Conservation (phyloP, 2,888 invertebrate species). For the Muscina levida region DNA sequence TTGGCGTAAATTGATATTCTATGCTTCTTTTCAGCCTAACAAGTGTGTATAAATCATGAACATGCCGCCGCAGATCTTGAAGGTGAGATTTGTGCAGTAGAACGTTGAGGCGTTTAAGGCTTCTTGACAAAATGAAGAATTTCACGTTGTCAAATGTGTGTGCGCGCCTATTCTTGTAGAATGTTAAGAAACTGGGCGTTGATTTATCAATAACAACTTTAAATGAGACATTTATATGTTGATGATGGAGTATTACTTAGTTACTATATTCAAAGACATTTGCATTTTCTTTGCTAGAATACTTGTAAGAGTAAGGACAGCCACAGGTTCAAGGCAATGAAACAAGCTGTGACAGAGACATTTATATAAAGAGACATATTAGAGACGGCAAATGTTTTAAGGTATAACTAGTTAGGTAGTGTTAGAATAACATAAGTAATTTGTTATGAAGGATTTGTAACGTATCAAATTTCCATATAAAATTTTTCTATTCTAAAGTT, state of each 20-base stretch:
- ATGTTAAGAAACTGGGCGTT: conserved; percentile 13
- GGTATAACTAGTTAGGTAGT: no score
- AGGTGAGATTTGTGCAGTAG: background rate
- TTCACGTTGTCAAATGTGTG: conserved; percentile 21
- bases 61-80: conserved; percentile 16
- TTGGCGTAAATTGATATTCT: conserved; percentile 63
- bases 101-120: background rate
- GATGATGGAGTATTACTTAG: background rate
- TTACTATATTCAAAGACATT: background rate
- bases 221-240: conserved; percentile 38
- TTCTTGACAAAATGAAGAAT: conserved; percentile 39
- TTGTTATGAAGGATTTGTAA: no score
- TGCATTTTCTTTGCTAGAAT: no score
- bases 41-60: conserved; percentile 62
- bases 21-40: conserved; percentile 60
- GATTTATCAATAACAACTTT: conserved; percentile 23
- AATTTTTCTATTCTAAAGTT: no score
- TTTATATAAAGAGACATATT: no score
- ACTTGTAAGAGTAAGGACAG: no score
- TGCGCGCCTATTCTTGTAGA: conserved; percentile 9
- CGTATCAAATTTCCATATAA: no score
- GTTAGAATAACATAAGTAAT: no score
- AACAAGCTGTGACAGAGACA: no score
- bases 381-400: no score
- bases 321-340: no score